Conservation (phyloP, 2,888 invertebrate genomes). For the Pediacus dermestoides region DNA sequence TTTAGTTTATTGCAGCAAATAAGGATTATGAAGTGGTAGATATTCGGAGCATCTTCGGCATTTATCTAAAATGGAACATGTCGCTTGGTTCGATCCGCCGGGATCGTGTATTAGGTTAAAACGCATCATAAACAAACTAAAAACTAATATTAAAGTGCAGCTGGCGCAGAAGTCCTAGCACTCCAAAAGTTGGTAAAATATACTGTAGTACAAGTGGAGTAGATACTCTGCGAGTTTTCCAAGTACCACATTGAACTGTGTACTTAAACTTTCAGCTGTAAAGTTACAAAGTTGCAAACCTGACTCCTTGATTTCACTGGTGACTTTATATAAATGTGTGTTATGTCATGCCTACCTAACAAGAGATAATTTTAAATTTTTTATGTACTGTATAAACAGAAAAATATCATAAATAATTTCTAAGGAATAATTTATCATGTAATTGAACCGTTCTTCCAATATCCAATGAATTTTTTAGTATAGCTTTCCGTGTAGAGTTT, state of each 20-base stretch:
- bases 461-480: background rate
- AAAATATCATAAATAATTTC: too few species aligned
- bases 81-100: constrained; percentile 7
- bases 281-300: constrained; percentile 24
- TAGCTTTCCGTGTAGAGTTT: background rate
- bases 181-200: constrained; percentile 22
- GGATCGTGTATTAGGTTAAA: constrained; percentile 13
- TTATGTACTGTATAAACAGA: too few species aligned
- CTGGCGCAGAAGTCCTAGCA: constrained; percentile 13
- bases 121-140: constrained; percentile 18
- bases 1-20: too few species aligned
- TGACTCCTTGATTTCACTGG: constrained; percentile 19
- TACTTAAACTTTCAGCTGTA: constrained; percentile 20
- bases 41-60: constrained; percentile 5
- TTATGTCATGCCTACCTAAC: too few species aligned
- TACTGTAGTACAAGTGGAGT: constrained; percentile 21
- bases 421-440: too few species aligned
- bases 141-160: constrained; percentile 20
- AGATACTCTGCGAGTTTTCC: constrained; percentile 14
- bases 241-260: constrained; percentile 21
- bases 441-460: too few species aligned
- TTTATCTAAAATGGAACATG: constrained; percentile 7
- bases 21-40: too few species aligned
- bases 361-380: too few species aligned
- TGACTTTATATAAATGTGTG: constrained; percentile 9